Evolutionary conservation across 1,140 invertebrate species (phyloP), one percentile per base, ranked within the genome.

Genomic region (Drosophila saltans): DNA sequence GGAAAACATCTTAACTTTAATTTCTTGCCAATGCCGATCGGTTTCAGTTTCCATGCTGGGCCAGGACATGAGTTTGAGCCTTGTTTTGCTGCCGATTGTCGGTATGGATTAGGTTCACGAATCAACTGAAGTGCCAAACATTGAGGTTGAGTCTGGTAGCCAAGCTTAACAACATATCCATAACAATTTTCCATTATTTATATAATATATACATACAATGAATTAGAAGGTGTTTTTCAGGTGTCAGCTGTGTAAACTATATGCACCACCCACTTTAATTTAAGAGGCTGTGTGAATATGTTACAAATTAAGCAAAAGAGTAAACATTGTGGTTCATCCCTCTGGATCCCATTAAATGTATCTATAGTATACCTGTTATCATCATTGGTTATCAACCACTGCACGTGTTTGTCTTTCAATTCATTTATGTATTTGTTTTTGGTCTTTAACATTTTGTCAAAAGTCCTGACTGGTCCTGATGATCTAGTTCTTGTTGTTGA

Each of bases 61-160:
- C 56, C 75, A 89, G 80, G 83, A 86, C 73, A 71, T 88, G 83
- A 76, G 79, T 48, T 45, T 69, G 66, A 77, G 66, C 69, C 72
- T 65, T 74, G 66, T 73, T 79, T 80, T 88, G 85, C 81, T 83
- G 80, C 78, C 80, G 81, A 90, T 75, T 88, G 84, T 84, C 84
- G 75, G 67, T 73, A 61, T 59, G 80, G 66, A 88, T 88, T 88
- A 88, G 81, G 63, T 66, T 90, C 69, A 70, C 56, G 33, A 33
- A 36, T 33, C 24, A 69, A 52, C 6, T 43, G 66, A 65, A 52
- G 57, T 58, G 39, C 57, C 60, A 62, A 43, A 30, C 26, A 39
- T 52, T 52, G 59, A 64, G 56, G 55, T 58, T 75, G 63, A 40
- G 59, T 24, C 45, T 76, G 74, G 72, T 76, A 76, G 74, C 72